Evolutionary conservation across 2,888 invertebrate genomes (phyloP), one percentile per base, ranked within the genome.

Genomic region (Pandemis heparana): DNA sequence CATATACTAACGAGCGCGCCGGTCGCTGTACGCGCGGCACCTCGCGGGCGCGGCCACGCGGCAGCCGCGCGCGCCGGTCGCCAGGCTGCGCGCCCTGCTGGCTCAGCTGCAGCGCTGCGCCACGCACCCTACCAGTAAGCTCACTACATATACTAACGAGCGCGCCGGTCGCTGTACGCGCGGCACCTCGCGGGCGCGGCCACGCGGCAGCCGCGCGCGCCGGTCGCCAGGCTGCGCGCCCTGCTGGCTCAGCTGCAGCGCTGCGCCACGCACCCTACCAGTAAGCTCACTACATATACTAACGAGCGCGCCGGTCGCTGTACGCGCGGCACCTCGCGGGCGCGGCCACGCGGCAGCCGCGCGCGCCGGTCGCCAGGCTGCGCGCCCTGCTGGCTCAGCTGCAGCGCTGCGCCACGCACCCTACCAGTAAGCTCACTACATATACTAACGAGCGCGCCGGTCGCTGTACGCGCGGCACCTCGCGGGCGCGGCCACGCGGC

Each of bases 1-100:
- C n/a, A n/a, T n/a, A n/a, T n/a, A n/a, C n/a, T n/a, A n/a, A n/a
- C 43, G 87, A 87, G 65, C 89, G 92, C 0, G 95, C 94, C 92
- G 92, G n/a, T 87, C 89, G 0, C 80, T 95, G 74, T 94, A 94
- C 84, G 81, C 92, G 76, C 90, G 94, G 0, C 93, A 94, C 84
- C 81, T 94, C 75, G 90, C 91, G 14, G 87, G 87, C 77, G 98
- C 97, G 12, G 99, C 99, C 7, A 98, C 98, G 89, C 97, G 98
- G 1, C 97, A 98, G 85, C 99, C 99, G 14, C 96, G 99, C 14
- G 98, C 99, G 76, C 98, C 99, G 60, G 98, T 99, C 0, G 98
- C 98, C 0, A 97, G 97, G 77, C 94, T 98, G 18, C 96, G 97
- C 46, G 96, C 96, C 48, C 97, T 99, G 78, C 97, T 99, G 2